Evolutionary conservation across 2,888 invertebrate genomes (phyloP), one percentile per base, ranked within the genome.

Genomic region (Trypoxylon attenuatum): DNA sequence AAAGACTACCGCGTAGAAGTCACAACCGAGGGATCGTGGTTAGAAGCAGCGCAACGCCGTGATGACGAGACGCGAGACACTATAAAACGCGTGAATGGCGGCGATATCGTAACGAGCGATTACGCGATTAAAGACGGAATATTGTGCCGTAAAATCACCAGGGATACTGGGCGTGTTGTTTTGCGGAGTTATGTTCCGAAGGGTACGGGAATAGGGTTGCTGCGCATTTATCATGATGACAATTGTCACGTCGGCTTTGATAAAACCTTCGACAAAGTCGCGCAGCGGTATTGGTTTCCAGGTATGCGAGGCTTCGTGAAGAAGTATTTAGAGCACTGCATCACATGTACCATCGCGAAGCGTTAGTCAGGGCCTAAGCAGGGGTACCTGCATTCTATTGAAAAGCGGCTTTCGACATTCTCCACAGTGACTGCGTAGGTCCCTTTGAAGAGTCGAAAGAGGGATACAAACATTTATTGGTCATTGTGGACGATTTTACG

Each of bases 361-460:
- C 45, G 38, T 0, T 25, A 38, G 5, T 21, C 19, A 1, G 54
- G 45, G 10, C 45, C 54, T 8, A 29, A 54, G 15, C 54, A 54
- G 13, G 54, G 45, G 0, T n/a, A 23, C 1, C 18, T 54, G 5
- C 16, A 54, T n/a, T 46, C 45, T 1, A 54, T 54, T 19, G 13
- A 19, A 2, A 53, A 53, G 19, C 8, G 1, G 15, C 47, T 0
- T 53, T 59, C 3, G 8, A 47, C 10, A 47, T 29, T 0, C n/a
- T 53, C 0, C 52, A 59, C 10, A 52, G 59, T n/a, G 59, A 59
- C n/a, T 41, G 52, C 19, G 47, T 59, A 0, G 46, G 59, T 0
- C 59, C 52, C 0, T 59, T 59, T 19, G 27, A 8, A 6, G 2
- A 1, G 1, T n/a, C 46, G 0, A 52, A 42, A 15, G 39, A 59